A percentile compares a stretch with the other conserved stretches of the same genome.
Evolutionary conservation across 2,113 vertebrate species (phyloP).

Genomic region (Jacana jacana): DNA sequence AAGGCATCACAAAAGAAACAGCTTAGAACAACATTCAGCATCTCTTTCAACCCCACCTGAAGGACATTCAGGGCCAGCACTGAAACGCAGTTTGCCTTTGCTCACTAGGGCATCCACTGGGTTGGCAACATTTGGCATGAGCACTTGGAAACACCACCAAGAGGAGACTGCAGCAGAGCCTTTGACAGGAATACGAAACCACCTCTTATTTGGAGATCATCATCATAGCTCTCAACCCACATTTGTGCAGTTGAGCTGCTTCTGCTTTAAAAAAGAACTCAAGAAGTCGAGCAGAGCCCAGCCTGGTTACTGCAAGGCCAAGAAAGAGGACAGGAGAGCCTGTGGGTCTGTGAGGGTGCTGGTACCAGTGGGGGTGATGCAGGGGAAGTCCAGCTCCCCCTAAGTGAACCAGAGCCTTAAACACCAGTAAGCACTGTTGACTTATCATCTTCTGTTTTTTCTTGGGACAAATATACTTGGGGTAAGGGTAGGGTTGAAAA

Average conservation of each 20-base stretch:
- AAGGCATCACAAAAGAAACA: constrained; percentile 56
- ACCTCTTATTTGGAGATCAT: not conserved
- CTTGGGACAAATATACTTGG: not conserved
- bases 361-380: not conserved
- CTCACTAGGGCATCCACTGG: not conserved
- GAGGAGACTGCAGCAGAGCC: not conserved
- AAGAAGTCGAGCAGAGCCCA: not conserved
- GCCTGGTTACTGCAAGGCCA: not conserved
- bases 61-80: constrained; percentile 45
- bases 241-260: not conserved
- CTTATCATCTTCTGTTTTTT: not conserved
- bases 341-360: not conserved
- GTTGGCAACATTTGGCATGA: not conserved
- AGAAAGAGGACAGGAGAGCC: not conserved
- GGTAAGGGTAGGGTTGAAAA: not conserved
- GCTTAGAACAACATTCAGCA: constrained; percentile 59
- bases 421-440: not conserved
- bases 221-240: not conserved
- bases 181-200: not conserved
- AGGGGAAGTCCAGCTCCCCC: not conserved
- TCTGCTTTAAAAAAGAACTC: not conserved
- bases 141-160: not conserved
- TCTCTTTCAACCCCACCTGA: constrained; percentile 18
- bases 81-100: not conserved
- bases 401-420: not conserved